These are phyloP conservation scores for Lissocephala sabroskyi DNA, from an alignment of 2,888 invertebrate species.

Conservation along the genomic window DNA sequence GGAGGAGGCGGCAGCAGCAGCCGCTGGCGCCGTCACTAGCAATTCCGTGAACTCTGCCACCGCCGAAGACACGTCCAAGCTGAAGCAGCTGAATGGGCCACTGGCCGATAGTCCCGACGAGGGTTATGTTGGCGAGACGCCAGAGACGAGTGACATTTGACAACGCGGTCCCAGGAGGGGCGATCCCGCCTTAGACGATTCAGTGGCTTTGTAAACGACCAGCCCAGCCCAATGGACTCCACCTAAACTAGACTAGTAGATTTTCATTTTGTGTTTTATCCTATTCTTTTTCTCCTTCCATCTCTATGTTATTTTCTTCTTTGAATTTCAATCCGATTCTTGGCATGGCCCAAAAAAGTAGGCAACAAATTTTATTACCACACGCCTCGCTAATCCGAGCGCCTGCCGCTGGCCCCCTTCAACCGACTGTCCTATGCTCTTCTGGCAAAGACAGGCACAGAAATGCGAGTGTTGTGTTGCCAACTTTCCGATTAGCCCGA, in stretches of 20 bases:
- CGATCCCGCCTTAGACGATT: slow-evolving; percentile 67
- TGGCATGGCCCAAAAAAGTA: not conserved
- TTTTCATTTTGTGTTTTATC: not conserved
- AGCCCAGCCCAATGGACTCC: not conserved
- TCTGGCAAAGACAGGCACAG: too few species aligned
- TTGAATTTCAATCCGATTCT: not conserved
- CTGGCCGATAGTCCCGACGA: slow-evolving; percentile 88
- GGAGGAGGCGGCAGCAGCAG: slow-evolving; percentile 15
- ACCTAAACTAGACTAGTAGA: slow-evolving; percentile 2
- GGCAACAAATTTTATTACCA: slow-evolving; percentile 3
- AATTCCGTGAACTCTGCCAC: too few species aligned
- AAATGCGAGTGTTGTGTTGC: too few species aligned
- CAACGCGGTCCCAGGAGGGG: slow-evolving; percentile 59
- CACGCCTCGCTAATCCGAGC: slow-evolving; percentile 2
- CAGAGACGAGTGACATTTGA: slow-evolving; percentile 81
- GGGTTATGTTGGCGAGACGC: slow-evolving; percentile 86
- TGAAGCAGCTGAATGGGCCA: slow-evolving; percentile 73
- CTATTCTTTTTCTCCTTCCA: not conserved
- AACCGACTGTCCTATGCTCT: too few species aligned
- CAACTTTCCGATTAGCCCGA: slow-evolving; percentile 5
- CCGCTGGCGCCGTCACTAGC: slow-evolving; percentile 13
- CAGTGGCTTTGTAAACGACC: slow-evolving; percentile 68
- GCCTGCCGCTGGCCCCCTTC: not conserved
- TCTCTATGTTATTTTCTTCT: not conserved
- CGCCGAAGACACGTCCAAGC: slow-evolving; percentile 69